Conservation (phyloP, 2,797 vertebrate species). For the Hipposideros larvatus region DNA sequence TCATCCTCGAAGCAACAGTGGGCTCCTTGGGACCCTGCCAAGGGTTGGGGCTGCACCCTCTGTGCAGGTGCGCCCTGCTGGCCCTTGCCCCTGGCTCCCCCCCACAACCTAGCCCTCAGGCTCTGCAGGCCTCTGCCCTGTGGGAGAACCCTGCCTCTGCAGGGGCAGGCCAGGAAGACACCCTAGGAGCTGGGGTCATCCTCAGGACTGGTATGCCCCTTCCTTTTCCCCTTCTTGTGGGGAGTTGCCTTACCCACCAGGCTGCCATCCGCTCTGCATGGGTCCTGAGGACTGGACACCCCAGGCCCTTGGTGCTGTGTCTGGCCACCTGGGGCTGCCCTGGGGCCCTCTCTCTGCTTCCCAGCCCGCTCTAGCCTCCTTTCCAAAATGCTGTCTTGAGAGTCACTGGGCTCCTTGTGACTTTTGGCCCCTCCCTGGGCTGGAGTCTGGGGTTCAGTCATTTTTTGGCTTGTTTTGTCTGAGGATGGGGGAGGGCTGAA, state of each 20-base stretch:
- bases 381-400: not conserved
- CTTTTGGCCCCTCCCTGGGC: not conserved
- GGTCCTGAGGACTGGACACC: not conserved
- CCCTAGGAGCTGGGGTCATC: not conserved
- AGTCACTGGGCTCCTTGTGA: constrained; percentile 33
- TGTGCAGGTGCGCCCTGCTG: not conserved
- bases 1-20: not conserved
- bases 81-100: not conserved
- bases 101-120: no score
- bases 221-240: not conserved
- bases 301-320: not conserved
- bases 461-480: not conserved
- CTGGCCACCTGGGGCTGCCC: not conserved
- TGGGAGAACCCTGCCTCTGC: not conserved
- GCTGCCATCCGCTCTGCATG: not conserved
- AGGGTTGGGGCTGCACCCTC: not conserved
- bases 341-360: not conserved
- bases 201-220: not conserved
- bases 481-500: not conserved
- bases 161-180: not conserved
- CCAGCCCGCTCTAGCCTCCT: not conserved
- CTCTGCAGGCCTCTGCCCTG: not conserved
- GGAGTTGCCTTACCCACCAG: not conserved
- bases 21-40: not conserved
- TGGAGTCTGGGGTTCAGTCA: not conserved